Conservation (phyloP, 92 coral and sea anemone species). For the Meandrina meandrites region DNA sequence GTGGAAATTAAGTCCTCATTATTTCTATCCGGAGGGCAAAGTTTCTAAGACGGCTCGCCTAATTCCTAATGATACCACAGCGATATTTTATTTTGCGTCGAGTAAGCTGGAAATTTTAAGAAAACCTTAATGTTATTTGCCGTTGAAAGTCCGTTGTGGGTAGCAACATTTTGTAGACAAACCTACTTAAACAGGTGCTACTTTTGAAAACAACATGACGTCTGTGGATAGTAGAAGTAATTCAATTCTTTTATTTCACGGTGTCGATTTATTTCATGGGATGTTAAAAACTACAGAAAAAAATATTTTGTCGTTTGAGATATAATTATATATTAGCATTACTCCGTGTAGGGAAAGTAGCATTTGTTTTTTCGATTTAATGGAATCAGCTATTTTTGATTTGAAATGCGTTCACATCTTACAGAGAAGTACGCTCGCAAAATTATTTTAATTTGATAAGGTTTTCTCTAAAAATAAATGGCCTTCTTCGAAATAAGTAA, state of each 20-base stretch:
- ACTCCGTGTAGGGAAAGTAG: neutral
- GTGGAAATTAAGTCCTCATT: conserved; percentile 67
- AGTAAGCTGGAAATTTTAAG: conserved; percentile 9
- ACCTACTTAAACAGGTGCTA: conserved; percentile 35
- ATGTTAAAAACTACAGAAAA: neutral
- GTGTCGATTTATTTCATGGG: neutral
- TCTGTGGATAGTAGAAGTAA: conserved; percentile 1
- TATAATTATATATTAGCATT: neutral
- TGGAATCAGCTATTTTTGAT: neutral
- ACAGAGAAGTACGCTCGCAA: neutral
- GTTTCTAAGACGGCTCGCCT: conserved; percentile 69
- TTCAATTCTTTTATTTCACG: conserved; percentile 17
- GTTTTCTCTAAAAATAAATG: neutral
- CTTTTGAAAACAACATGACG: conserved; percentile 18
- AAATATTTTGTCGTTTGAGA: neutral
- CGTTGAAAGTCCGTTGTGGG: conserved; percentile 37
- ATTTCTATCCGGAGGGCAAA: conserved; percentile 50
- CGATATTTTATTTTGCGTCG: conserved; percentile 42
- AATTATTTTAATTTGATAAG: neutral
- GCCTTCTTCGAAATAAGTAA: neutral
- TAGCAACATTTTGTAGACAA: conserved; percentile 4
- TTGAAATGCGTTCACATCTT: neutral
- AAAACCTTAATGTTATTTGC: conserved; percentile 30
- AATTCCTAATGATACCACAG: conserved; percentile 34
- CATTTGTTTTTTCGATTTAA: neutral